phyloP scores from a whole-genome alignment of 2,888 invertebrate genomes.

The Drosophila cognata region DNA sequence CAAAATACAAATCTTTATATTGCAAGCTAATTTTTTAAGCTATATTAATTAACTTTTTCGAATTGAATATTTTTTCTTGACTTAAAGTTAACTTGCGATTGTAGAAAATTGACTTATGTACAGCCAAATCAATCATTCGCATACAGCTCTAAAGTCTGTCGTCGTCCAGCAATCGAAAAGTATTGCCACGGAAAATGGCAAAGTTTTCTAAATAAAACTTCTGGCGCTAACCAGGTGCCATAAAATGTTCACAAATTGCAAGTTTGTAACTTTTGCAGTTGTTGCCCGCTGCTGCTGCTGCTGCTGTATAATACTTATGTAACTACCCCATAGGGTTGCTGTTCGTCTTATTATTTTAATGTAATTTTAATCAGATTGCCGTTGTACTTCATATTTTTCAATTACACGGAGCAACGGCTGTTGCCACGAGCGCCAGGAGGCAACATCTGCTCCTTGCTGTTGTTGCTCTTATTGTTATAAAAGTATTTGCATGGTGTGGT shows the following conservation, averaged over 20 bases:
- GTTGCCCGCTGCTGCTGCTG: slow-evolving; percentile 2
- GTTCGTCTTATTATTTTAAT: slow-evolving; percentile 64
- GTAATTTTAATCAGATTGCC: slow-evolving; percentile 80
- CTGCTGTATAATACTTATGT: slow-evolving; percentile 4
- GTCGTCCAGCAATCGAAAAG: slow-evolving; percentile 41
- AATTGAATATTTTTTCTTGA: accelerated
- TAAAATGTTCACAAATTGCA: slow-evolving; percentile 54
- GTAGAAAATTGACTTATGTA: background rate
- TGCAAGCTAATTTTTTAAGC: background rate
- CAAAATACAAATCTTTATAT: background rate
- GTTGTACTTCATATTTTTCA: slow-evolving; percentile 77
- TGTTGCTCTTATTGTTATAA: slow-evolving; percentile 28
- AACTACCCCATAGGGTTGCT: slow-evolving; percentile 25
- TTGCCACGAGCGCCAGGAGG: slow-evolving; percentile 34
- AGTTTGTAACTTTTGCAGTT: slow-evolving; percentile 34
- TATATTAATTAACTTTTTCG: accelerated
- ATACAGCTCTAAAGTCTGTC: background rate
- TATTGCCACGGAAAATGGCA: slow-evolving; percentile 12
- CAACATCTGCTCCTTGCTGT: slow-evolving; percentile 42
- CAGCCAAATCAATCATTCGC: background rate
- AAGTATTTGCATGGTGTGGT: slow-evolving; percentile 59
- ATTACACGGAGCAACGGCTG: slow-evolving; percentile 60
- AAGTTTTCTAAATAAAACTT: slow-evolving; percentile 47
- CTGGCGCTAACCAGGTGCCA: slow-evolving; percentile 35
- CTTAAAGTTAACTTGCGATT: background rate